Base-by-base conservation (phyloP, 1,140 invertebrate species). In the Aphelenchoides fujianensis region DNA sequence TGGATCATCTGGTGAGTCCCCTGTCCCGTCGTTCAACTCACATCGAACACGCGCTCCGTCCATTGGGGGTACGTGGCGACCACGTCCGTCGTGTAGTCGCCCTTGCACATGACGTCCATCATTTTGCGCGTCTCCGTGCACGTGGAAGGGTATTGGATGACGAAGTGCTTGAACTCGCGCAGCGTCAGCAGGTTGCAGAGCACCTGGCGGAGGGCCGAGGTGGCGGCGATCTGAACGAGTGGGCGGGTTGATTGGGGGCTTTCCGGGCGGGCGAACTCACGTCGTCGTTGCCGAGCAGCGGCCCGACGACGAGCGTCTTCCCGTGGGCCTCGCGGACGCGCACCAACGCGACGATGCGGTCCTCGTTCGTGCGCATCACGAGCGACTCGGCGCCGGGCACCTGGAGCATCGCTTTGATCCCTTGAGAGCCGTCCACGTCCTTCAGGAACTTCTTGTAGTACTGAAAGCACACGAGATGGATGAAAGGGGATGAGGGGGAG, bases 221-320 rank as follows among this genome's bases (percentile, higher is more conserved):
- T 1, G n/a, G 63, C 63, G 30, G 63, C 63, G 30, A 66, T 66
- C 63, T 66, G 32, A 66, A 66, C 55, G 19, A 7, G 36, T 66
- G 5, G n/a, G 36, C 1, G 30, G 2, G 1, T 61, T 36, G 3
- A 66, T 36, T 66, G 12, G 30, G 1, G 1, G n/a, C 16, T 66
- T 55, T n/a, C 16, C 32, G 63, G n/a, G n/a, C n/a, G n/a, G n/a
- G n/a, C n/a, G n/a, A n/a, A n/a, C 34, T 66, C 31, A 66, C 63
- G 2, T 35, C 16, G 32, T 66, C 63, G 7, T 66, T 66, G 31
- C 63, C 63, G 16, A 66, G n/a, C 36, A 66, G 32, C 1, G 63
- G 63, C 0, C 63, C 63, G n/a, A 66, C 32, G 2, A 48, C n/a
- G 1, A 66, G 34, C n/a, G 16, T 3, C 12, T 66, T 37, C n/a